Conservation (phyloP, 2,888 invertebrate genomes). For the Macrophya annulata region DNA sequence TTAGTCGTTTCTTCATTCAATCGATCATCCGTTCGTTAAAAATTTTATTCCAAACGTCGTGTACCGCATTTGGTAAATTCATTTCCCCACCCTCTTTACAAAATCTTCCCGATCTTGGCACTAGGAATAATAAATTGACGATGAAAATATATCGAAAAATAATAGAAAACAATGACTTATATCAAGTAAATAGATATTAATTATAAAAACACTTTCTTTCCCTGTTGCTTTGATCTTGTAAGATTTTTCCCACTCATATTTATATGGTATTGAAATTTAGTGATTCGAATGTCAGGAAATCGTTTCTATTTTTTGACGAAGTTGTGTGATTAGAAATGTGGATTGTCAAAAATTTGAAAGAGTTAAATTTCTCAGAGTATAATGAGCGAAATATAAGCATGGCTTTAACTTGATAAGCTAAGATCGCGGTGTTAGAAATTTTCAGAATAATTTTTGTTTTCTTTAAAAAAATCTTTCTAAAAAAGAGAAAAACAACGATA, state of each 20-base stretch:
- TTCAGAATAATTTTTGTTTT: background rate
- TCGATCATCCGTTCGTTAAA: constrained; percentile 63
- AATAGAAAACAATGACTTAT: background rate
- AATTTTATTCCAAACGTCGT: background rate
- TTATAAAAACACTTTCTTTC: background rate
- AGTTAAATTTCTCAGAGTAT: background rate
- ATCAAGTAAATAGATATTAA: background rate
- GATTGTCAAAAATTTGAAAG: background rate
- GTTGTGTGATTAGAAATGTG: background rate
- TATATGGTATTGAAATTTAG: background rate
- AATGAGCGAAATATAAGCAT: background rate
- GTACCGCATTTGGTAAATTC: constrained; percentile 7
- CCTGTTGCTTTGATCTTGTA: too few relatives aligned
- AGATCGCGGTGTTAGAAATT: background rate
- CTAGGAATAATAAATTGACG: background rate
- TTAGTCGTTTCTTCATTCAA: constrained; percentile 63
- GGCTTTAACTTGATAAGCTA: background rate
- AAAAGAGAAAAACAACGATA: constrained; percentile 40
- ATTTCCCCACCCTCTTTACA: background rate
- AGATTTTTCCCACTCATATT: background rate
- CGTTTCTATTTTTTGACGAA: background rate
- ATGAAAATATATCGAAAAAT: background rate
- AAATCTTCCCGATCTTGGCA: constrained; percentile 26
- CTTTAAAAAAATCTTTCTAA: background rate
- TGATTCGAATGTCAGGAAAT: background rate